Evolutionary conservation across 2,888 invertebrate genomes (phyloP).

Genomic region (Protonemura montana): DNA sequence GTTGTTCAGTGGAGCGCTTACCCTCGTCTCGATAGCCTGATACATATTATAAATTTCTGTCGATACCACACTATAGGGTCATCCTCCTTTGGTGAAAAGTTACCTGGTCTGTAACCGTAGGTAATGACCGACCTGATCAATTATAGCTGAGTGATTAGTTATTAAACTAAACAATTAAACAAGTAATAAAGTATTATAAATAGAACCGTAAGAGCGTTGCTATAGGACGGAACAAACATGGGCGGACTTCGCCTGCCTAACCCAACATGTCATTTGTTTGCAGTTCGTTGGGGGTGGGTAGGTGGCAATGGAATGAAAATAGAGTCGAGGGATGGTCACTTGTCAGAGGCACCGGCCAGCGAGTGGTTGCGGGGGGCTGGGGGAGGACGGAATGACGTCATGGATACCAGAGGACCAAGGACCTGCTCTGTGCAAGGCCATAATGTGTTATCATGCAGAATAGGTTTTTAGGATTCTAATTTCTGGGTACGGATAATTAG

Average conservation of each 20-base stretch:
- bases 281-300: background rate
- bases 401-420: background rate
- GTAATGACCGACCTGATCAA: background rate
- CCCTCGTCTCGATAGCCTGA: background rate
- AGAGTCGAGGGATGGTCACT: background rate
- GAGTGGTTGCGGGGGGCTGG: background rate
- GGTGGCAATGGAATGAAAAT: slow-evolving; percentile 19
- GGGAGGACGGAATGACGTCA: slow-evolving; percentile 2
- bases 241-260: background rate
- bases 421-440: background rate
- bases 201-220: background rate
- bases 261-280: slow-evolving; percentile 8
- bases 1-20: background rate
- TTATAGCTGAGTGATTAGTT: background rate
- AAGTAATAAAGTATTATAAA: slow-evolving; percentile 7
- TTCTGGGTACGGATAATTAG: background rate
- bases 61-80: background rate
- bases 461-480: background rate
- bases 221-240: slow-evolving; percentile 23
- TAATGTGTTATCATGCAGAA: background rate
- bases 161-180: background rate
- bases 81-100: background rate
- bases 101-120: background rate
- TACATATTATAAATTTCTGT: background rate
- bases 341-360: slow-evolving; percentile 19